Evolutionary conservation across 2,113 vertebrate genomes (phyloP).

Genomic region (Cheilinus undulatus): DNA sequence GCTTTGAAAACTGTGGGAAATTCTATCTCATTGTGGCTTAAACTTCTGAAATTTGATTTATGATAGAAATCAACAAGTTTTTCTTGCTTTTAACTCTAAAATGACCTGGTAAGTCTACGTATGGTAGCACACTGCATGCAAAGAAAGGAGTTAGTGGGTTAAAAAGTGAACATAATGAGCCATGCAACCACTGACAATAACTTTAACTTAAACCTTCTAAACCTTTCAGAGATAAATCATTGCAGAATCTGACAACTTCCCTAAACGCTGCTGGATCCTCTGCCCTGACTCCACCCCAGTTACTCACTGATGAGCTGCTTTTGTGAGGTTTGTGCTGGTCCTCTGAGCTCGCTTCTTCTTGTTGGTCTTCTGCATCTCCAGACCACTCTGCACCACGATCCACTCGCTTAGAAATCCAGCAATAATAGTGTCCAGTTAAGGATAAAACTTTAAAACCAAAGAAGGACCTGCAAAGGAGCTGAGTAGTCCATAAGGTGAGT

Average conservation of each 20-base stretch:
- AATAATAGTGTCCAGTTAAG: neutral
- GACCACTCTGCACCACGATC: neutral
- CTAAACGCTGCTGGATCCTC: neutral
- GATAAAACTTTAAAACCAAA: neutral
- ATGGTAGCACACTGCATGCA: neutral
- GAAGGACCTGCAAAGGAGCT: neutral
- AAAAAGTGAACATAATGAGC: neutral
- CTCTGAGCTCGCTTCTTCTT: slow-evolving; percentile 25
- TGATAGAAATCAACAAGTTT: too few species aligned
- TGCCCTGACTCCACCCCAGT: neutral
- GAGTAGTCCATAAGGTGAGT: neutral
- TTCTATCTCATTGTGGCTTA: too few species aligned
- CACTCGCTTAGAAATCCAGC: neutral
- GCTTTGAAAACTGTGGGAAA: too few species aligned
- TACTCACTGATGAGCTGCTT: slow-evolving; percentile 57
- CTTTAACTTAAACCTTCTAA: too few species aligned
- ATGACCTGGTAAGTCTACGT: neutral
- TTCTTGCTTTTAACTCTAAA: neutral
- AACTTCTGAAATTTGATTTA: too few species aligned
- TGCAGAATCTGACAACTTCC: neutral
- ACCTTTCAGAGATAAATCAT: neutral
- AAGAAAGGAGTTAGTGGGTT: neutral
- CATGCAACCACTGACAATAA: neutral
- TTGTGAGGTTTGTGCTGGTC: slow-evolving; percentile 11
- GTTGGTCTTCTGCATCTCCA: slow-evolving; percentile 54